Conservation (phyloP, 2,797 vertebrate genomes). For the Cyclura pinguis region DNA sequence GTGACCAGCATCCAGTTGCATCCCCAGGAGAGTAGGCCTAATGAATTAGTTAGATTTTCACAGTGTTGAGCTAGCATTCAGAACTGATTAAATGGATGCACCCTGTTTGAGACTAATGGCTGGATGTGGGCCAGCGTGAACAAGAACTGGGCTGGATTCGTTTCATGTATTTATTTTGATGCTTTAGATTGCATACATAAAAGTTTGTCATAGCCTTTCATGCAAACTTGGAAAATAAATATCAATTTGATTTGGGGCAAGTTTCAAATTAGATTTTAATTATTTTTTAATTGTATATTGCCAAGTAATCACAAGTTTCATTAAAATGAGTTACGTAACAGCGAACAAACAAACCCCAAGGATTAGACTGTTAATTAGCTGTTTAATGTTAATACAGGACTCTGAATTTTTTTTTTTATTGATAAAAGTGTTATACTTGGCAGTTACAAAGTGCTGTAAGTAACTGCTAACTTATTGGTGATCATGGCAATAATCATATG, state of each 20-base stretch:
- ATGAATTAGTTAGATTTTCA: too few relatives aligned
- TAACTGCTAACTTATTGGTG: constrained; percentile 17
- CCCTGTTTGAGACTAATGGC: too few relatives aligned
- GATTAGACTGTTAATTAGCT: constrained; percentile 44
- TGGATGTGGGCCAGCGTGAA: too few relatives aligned
- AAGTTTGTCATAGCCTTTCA: not conserved
- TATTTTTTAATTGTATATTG: constrained; percentile 38
- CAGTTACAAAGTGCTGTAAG: constrained; percentile 20
- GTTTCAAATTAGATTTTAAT: constrained; percentile 46
- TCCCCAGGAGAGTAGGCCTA: too few relatives aligned
- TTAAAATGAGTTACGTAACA: constrained; percentile 40
- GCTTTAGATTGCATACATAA: not conserved
- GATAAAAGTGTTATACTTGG: constrained; percentile 13
- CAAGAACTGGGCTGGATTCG: too few relatives aligned
- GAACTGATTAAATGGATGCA: too few relatives aligned
- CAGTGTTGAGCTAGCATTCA: too few relatives aligned
- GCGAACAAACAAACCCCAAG: constrained; percentile 34
- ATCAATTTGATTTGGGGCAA: constrained; percentile 38
- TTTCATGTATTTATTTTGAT: not conserved
- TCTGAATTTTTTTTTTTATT: not conserved
- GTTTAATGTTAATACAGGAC: constrained; percentile 27
- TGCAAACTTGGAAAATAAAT: constrained; percentile 34
- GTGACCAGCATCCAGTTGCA: too few relatives aligned
- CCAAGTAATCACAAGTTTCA: constrained; percentile 24
- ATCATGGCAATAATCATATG: constrained; percentile 9